phyloP scores from a whole-genome alignment of 2,888 invertebrate genomes.

The Napeogenes sylphis region DNA sequence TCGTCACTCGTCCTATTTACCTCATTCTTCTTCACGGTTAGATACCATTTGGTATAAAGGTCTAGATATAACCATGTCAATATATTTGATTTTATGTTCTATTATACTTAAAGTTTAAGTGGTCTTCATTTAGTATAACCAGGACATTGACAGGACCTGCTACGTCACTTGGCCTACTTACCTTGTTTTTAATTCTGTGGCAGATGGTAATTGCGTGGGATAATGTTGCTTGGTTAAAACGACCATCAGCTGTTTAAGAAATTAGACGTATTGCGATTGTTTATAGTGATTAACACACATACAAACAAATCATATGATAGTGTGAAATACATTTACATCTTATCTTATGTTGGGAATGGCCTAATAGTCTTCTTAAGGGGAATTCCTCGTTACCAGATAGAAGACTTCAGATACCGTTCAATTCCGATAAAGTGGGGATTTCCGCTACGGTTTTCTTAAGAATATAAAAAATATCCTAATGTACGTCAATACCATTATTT shows the following conservation, averaged over 20 bases:
- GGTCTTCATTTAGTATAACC: background rate
- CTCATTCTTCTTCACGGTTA: no score
- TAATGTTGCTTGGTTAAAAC: slow-evolving; percentile 16
- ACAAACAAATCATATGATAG: no score
- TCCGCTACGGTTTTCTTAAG: no score
- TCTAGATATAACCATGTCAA: no score
- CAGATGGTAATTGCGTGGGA: slow-evolving; percentile 24
- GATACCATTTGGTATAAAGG: no score
- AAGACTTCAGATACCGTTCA: no score
- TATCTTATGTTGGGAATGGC: slow-evolving; percentile 4
- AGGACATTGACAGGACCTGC: background rate
- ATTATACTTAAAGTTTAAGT: no score
- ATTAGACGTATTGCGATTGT: background rate
- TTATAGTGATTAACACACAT: background rate
- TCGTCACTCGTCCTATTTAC: slow-evolving; percentile 12
- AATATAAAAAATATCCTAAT: no score
- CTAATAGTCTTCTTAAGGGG: slow-evolving; percentile 12
- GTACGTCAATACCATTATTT: no score
- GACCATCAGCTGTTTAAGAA: slow-evolving; percentile 3
- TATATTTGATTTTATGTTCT: no score
- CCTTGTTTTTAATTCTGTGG: slow-evolving; percentile 38
- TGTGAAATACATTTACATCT: no score
- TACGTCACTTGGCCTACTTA: slow-evolving; percentile 43
- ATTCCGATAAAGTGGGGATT: no score
- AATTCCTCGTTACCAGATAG: slow-evolving; percentile 8